phyloP scores from a whole-genome alignment of 92 coral and sea anemone species.

The Siderastrea radians region DNA sequence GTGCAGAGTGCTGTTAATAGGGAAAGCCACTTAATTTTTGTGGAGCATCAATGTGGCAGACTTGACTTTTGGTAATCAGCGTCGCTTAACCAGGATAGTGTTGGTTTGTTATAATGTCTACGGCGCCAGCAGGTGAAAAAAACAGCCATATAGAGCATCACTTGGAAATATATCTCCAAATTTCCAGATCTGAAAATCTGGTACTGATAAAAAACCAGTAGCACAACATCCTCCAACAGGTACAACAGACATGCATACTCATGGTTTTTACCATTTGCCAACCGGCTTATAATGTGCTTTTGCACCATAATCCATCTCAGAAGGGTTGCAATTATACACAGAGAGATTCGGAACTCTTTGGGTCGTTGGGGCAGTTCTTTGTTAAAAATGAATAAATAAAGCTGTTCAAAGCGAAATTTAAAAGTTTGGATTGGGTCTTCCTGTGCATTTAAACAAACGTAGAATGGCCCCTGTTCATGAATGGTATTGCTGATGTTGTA shows the following conservation, averaged over 20 bases:
- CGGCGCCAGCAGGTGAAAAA: slow-evolving; percentile 47
- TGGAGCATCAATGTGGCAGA: too few relatives aligned
- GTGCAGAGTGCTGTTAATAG: slow-evolving; percentile 22
- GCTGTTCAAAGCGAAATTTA: slow-evolving; percentile 39
- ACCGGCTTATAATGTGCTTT: too few relatives aligned
- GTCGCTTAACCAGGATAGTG: slow-evolving; percentile 18
- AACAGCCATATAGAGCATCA: slow-evolving; percentile 49
- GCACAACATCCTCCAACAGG: neutral
- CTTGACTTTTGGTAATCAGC: too few relatives aligned
- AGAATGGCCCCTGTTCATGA: slow-evolving; percentile 49
- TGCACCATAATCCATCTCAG: slow-evolving; percentile 50
- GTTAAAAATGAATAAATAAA: slow-evolving; percentile 40
- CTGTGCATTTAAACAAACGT: slow-evolving; percentile 42
- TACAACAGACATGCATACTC: neutral
- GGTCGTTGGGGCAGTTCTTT: slow-evolving; percentile 49
- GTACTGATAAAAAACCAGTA: slow-evolving; percentile 12
- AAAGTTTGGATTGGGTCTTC: slow-evolving; percentile 18
- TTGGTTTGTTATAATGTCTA: slow-evolving; percentile 58
- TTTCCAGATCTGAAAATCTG: slow-evolving; percentile 23
- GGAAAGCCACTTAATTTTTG: slow-evolving; percentile 33
- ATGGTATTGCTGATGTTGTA: neutral
- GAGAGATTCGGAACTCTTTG: neutral
- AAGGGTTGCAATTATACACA: slow-evolving; percentile 2
- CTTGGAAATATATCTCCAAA: slow-evolving; percentile 32
- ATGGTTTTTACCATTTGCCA: slow-evolving; percentile 3